Conservation (phyloP, 2,113 vertebrate species). For the Rhizomys pruinosus region DNA sequence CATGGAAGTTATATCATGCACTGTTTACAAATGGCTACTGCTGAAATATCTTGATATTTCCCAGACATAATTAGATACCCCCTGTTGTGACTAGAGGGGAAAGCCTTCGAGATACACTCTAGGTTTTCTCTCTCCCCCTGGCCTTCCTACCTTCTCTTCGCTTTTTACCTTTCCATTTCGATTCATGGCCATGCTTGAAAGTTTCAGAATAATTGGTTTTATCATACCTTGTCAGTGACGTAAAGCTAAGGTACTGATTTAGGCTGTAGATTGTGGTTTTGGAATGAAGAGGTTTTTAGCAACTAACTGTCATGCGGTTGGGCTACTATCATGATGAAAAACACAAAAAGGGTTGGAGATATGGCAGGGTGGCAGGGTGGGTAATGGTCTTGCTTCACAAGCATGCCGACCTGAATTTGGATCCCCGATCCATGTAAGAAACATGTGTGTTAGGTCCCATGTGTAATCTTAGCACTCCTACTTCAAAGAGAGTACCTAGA, state of each 20-base stretch:
- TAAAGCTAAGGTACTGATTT: background rate
- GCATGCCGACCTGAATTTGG: background rate
- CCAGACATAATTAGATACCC: background rate
- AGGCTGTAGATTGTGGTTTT: background rate
- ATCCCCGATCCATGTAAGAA: background rate
- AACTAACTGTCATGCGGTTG: background rate
- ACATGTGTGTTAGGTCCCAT: background rate
- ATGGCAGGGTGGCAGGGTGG: no score
- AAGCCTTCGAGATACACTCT: background rate
- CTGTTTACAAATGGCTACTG: background rate
- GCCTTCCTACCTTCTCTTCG: background rate
- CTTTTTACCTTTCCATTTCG: background rate
- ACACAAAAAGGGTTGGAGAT: background rate
- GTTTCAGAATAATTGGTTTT: background rate
- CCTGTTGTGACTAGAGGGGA: no score
- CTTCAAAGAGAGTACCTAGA: background rate
- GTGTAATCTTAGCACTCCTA: background rate
- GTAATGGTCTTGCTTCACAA: background rate
- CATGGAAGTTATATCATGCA: background rate
- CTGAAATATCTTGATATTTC: background rate
- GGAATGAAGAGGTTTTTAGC: background rate
- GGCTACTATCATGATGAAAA: slow-evolving; percentile 32
- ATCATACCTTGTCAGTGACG: background rate
- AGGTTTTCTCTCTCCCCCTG: background rate
- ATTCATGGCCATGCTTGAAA: background rate